phyloP scores from a whole-genome alignment of 2,888 invertebrate species.

The Ennomos erosarius region DNA sequence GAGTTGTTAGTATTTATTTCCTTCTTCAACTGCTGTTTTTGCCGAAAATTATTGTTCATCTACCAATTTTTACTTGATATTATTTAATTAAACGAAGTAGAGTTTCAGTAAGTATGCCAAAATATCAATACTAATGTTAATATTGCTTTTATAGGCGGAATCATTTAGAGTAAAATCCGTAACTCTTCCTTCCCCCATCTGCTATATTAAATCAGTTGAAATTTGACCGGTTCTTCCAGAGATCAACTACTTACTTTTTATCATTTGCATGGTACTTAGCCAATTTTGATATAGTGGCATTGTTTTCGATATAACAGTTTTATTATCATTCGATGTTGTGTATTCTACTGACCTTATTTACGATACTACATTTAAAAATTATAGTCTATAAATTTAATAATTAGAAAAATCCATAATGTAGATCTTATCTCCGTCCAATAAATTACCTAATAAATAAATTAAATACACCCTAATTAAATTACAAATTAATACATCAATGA shows the following conservation, averaged over 20 bases:
- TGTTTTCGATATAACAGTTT: conserved; percentile 1
- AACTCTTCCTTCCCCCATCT: conserved; percentile 31
- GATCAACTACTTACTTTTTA: conserved; percentile 1
- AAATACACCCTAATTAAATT: conserved; percentile 58
- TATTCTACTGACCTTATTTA: conserved; percentile 30
- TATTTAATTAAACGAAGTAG: no score
- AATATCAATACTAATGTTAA: background rate
- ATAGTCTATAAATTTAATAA: background rate
- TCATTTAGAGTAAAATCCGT: conserved; percentile 20
- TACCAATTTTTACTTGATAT: no score
- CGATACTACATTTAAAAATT: conserved; percentile 16
- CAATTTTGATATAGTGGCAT: background rate
- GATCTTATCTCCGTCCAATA: conserved; percentile 61
- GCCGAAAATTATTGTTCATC: background rate
- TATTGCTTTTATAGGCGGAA: conserved; percentile 38
- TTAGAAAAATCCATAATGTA: conserved; percentile 25
- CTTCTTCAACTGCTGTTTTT: background rate
- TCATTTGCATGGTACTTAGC: background rate
- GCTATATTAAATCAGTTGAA: conserved; percentile 29
- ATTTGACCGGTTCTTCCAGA: conserved; percentile 5
- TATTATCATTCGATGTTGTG: background rate
- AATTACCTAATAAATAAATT: conserved; percentile 81
- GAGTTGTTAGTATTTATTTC: no score
- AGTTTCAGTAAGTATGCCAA: no score
- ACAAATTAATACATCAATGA: conserved; percentile 40